A percentile compares a stretch with the other conserved stretches of the same genome.
Evolutionary conservation across 2,888 invertebrate species (phyloP).

Genomic region (Acrocera orbiculus): DNA sequence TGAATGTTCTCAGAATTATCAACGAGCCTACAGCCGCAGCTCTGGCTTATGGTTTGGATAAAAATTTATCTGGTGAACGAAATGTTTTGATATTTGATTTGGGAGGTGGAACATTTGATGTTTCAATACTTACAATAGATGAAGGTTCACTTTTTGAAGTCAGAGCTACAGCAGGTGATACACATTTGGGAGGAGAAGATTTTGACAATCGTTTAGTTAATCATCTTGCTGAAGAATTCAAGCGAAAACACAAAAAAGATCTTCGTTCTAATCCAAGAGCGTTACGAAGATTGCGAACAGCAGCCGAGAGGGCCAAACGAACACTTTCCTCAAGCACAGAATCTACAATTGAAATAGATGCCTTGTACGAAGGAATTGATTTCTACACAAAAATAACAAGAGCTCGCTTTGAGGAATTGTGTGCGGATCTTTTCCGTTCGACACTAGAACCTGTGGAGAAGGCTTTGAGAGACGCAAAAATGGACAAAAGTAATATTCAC

Average conservation of each 20-base stretch:
- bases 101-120: conserved; percentile 83
- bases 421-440: conserved; percentile 49
- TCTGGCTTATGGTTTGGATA: conserved; percentile 80
- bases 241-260: conserved; percentile 58
- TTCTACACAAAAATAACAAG: conserved; percentile 54
- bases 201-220: conserved; percentile 77
- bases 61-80: conserved; percentile 61
- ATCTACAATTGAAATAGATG: conserved; percentile 57
- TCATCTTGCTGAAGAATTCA: conserved; percentile 74
- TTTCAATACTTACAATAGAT: conserved; percentile 86
- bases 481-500: conserved; percentile 57
- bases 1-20: conserved; percentile 80
- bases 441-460: conserved; percentile 64
- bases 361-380: conserved; percentile 54
- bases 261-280: conserved; percentile 45
- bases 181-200: conserved; percentile 85
- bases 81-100: conserved; percentile 50
- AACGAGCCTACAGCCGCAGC: conserved; percentile 87
- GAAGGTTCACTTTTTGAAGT: conserved; percentile 81
- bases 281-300: conserved; percentile 49
- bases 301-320: conserved; percentile 60
- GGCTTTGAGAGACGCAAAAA: conserved; percentile 56
- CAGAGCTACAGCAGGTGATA: conserved; percentile 88
- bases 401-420: conserved; percentile 60
- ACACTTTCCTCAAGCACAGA: conserved; percentile 61